Conservation (phyloP, 37 sponge, comb jelly and placozoan species). For the Halisarca cf. caerulea region DNA sequence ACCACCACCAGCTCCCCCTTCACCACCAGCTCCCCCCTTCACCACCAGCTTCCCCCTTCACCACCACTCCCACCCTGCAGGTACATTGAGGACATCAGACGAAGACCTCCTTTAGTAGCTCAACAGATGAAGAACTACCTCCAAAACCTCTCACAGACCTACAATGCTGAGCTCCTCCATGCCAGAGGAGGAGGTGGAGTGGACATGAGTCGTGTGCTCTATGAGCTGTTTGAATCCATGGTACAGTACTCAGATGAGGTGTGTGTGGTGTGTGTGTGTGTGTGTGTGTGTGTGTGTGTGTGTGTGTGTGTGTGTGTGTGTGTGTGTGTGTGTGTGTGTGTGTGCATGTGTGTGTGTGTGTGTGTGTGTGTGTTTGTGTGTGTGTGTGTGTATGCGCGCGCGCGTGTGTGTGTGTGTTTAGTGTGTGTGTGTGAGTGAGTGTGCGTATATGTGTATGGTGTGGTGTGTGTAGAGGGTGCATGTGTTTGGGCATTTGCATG, state of each 20-base stretch:
- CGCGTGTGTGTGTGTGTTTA: neutral
- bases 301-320: slow-evolving; percentile 22
- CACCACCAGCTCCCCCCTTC: neutral
- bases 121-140: slow-evolving; percentile 17
- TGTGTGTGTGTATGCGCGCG: slow-evolving; percentile 7
- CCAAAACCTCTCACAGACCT: neutral
- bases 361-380: slow-evolving; percentile 29
- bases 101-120: neutral
- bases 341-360: slow-evolving; percentile 37
- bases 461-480: neutral
- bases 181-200: neutral
- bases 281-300: slow-evolving; percentile 16
- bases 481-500: too few relatives aligned
- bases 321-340: slow-evolving; percentile 21
- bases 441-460: neutral
- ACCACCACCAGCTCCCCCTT: neutral
- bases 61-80: neutral
- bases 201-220: neutral
- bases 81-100: slow-evolving; percentile 11
- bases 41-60: neutral
- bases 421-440: neutral
- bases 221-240: neutral
- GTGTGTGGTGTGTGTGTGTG: slow-evolving; percentile 32
- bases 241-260: neutral
- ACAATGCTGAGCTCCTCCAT: neutral